Evolutionary conservation across 2,797 vertebrate species (phyloP), one percentile per base, ranked within the genome.

Genomic region (Psittacula derbiana): DNA sequence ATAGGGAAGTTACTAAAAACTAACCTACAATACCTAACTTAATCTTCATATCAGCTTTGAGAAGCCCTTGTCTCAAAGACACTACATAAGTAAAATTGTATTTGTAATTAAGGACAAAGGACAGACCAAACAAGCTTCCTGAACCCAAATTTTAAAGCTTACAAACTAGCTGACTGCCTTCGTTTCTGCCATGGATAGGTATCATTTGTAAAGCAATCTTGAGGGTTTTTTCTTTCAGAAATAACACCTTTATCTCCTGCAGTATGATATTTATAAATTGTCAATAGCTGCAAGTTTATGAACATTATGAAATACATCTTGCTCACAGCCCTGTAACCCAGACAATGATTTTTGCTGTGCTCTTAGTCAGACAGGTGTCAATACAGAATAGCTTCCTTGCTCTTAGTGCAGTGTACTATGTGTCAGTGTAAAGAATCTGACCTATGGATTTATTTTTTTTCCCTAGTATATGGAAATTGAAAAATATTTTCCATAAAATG

Each of bases 341-440:
- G 36, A 49, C 70, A 89, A 28, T 6, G 67, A 66, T 80, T 80
- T 87, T 10, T 80, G n/a, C 60, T 53, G 38, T 49, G 58, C 61
- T 64, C 62, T 65, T 17, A 30, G 21, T 30, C 62, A 47, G 36
- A 25, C 5, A 16, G 33, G 11, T 46, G 70, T 40, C 71, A 90
- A 46, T 14, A 43, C 2, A 28, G 53, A 92, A 71, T 3, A 24
- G 41, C 8, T 67, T 66, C 46, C 21, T 40, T n/a, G 61, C 65
- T 47, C 31, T n/a, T 44, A 30, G n/a, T 8, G 16, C 50, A 40
- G 58, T 0, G 0, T 27, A 12, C 49, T 33, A 10, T 8, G 36
- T 28, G 21, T 24, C 47, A 74, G 44, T 38, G 16, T 8, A 36
- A 8, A 52, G 24, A 66, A 78, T 27, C 27, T 75, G 66, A 55